These are phyloP conservation scores for Machimus rusticus DNA, from an alignment of 2,888 invertebrate species.

Conservation along the genomic window DNA sequence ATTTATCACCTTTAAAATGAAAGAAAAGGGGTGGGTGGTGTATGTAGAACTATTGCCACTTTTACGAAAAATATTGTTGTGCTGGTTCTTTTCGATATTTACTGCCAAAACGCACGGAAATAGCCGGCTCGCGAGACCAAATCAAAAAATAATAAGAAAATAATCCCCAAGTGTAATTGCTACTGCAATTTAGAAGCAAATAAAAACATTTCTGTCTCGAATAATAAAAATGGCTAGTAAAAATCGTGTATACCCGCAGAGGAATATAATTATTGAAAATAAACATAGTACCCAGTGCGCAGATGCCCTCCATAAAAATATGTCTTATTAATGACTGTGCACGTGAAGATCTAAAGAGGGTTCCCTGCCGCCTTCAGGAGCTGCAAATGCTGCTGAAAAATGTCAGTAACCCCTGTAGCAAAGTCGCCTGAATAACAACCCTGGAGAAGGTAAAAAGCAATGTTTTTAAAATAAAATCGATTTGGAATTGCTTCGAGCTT, in stretches of 20 bases:
- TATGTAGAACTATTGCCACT: background rate
- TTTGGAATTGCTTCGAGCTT: background rate
- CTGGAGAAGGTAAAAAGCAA: background rate
- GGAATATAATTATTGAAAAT: background rate
- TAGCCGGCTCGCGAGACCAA: background rate
- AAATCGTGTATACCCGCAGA: background rate
- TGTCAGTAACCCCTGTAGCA: background rate
- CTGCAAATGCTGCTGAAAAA: background rate
- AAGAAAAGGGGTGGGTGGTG: background rate
- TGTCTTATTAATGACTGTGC: conserved; percentile 23
- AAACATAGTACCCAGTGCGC: background rate
- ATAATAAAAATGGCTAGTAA: background rate
- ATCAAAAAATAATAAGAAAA: background rate
- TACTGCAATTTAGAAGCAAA: background rate
- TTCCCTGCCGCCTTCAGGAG: background rate
- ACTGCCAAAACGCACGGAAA: conserved; percentile 4
- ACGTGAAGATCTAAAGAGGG: conserved; percentile 10
- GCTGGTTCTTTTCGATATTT: background rate
- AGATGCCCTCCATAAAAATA: background rate
- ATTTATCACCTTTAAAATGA: background rate
- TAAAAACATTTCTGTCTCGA: background rate
- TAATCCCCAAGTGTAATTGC: background rate
- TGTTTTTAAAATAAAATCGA: background rate
- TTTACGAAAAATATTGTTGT: background rate
- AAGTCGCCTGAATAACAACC: background rate